phyloP scores from a whole-genome alignment of 2,888 invertebrate genomes.

The Diplolepis rosae region DNA sequence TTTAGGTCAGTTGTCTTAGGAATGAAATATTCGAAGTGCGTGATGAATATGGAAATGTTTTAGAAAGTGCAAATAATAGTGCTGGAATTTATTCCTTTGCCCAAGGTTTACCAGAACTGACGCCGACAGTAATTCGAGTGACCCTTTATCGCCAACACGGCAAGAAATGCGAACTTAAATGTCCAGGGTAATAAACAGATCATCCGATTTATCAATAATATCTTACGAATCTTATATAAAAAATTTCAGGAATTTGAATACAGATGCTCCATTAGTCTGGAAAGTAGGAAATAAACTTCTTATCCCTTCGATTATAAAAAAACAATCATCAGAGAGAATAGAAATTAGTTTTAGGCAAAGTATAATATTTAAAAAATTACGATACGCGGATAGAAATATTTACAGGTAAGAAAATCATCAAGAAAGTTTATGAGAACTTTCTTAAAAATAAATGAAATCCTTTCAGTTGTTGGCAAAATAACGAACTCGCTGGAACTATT shows the following conservation, averaged over 20 bases:
- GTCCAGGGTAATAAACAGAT: conserved; percentile 76
- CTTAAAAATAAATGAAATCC: background rate
- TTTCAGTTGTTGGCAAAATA: conserved; percentile 80
- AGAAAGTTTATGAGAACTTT: background rate
- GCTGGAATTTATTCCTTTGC: conserved; percentile 77
- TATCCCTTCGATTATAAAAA: conserved; percentile 74
- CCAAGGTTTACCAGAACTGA: conserved; percentile 74
- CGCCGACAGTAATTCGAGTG: conserved; percentile 72
- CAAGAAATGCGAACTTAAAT: conserved; percentile 70
- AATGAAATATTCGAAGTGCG: conserved; percentile 75
- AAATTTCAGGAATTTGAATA: conserved; percentile 74
- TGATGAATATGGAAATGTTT: conserved; percentile 75
- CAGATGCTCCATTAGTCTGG: conserved; percentile 77
- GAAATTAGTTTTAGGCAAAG: conserved; percentile 77
- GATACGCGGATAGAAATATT: conserved; percentile 76
- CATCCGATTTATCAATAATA: background rate
- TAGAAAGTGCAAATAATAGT: conserved; percentile 79
- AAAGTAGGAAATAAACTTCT: conserved; percentile 75
- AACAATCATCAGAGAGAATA: conserved; percentile 76
- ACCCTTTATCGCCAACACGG: conserved; percentile 72
- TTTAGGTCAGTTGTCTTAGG: conserved; percentile 73
- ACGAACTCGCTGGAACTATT: conserved; percentile 78
- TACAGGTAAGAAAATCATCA: conserved; percentile 75
- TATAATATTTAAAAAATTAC: conserved; percentile 76
- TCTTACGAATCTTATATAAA: conserved; percentile 17